Evolutionary conservation across 2,888 invertebrate species (phyloP), one percentile per base, ranked within the genome.

Genomic region (Carterocephalus palaemon): DNA sequence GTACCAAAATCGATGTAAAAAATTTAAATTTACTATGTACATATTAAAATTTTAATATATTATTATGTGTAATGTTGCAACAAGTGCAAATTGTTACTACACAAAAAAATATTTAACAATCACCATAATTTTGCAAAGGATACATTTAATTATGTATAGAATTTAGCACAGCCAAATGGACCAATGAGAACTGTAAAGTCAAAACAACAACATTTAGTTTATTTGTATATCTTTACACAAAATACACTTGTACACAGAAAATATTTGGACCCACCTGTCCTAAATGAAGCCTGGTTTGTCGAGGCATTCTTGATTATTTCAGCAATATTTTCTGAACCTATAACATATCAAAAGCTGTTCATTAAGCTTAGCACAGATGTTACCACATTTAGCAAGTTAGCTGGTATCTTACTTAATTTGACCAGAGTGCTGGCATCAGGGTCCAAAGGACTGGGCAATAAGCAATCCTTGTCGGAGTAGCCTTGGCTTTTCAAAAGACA

Each of bases 371-470:
- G 19, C 19, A 19, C 19, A 19, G 6, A 4, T 19, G 6, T 19
- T 19, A 4, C 16, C 23, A 9, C 19, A 10, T 6, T 24, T 13
- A n/a, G 10, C 28, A 19, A 17, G 10, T 17, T 19, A 19, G 3
- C n/a, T n/a, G 4, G 6, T 19, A 15, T 12, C 62, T 54, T 74
- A 85, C 84, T 55, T 6, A 79, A 59, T 70, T 70, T 79, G 1
- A 83, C 64, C 5, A 77, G 50, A 10, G 76, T 73, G 2, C 46
- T 57, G 3, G 68, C 56, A 34, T 61, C 50, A 4, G 50, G 29
- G 29, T 76, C 63, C 2, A 67, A 20, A 13, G 75, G 68, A 4
- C 80, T 77, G 4, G 83, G 81, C n/a, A 85, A 51, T 6, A 81
- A 49, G 3, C 47, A 32, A 19, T 76, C 75, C 1, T 70, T 59